Base-by-base conservation (phyloP, 2,797 vertebrate species). In the Pagetopsis macropterus region DNA sequence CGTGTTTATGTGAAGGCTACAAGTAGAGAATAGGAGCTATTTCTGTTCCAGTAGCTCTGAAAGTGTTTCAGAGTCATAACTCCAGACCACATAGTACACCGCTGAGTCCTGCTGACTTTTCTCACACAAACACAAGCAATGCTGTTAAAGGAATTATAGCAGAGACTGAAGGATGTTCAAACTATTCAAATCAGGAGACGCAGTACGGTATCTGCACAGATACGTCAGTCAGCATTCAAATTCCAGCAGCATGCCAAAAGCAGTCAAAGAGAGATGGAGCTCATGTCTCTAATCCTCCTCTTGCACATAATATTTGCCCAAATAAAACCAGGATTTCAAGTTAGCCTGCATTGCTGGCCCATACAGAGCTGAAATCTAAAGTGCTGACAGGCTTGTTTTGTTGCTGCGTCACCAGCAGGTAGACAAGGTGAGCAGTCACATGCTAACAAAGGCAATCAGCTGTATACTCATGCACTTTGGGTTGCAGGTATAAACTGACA, bases 291-390 rank as follows among this genome's bases (percentile, higher is more conserved):
- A 50, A 73, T 43, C 43, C 56, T 31, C 12, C 55, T 65, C 69
- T 56, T 19, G 59, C 60, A n/a, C 8, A 41, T 33, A 70, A 45
- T 45, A 43, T 52, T 50, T 72, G 33, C 54, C 46, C 55, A 75
- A 83, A 79, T 74, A 67, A 86, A 89, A 91, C 78, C 65, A 70
- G 88, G 83, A 80, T 79, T 88, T 91, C 92, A 85, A 84, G 91
- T 92, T 92, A 75, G 44, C 8, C 86, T 12, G 40, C 77, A 68
- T 40, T 57, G 70, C 67, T 69, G 78, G 81, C 76, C 84, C 87
- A 77, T 64, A 43, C 76, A 59, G 74, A 63, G 65, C 68, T 72
- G 72, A 82, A 85, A 63, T 85, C 46, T 31, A 46, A 50, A n/a
- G 7, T 55, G 78, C 65, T 75, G 78, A 89, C 68, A 49, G 66